Conservation (phyloP, 2,888 invertebrate species). For the Atethmia centrago region DNA sequence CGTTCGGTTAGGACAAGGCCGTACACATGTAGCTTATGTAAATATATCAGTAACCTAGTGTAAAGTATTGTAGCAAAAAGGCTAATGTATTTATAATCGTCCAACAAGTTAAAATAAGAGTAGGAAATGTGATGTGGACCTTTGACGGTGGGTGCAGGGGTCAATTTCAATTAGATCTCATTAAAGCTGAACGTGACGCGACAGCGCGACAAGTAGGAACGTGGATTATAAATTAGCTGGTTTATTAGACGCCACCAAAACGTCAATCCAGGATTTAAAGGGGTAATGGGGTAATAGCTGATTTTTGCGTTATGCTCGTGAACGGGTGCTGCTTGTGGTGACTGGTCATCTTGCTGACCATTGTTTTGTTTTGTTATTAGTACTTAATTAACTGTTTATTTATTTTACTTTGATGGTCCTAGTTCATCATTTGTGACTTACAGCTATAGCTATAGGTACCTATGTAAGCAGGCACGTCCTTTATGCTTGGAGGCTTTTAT, state of each 20-base stretch:
- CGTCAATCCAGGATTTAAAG: neutral
- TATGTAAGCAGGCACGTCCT: too few species aligned
- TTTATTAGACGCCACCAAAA: neutral
- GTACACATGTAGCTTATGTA: neutral
- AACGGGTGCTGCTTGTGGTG: too few species aligned
- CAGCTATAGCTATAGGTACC: too few species aligned
- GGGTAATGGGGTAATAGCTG: too few species aligned
- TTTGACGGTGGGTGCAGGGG: constrained; percentile 39
- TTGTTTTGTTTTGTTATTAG: too few species aligned
- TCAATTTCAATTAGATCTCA: constrained; percentile 58
- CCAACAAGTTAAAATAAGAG: constrained; percentile 11
- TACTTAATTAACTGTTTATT: too few species aligned
- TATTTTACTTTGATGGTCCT: too few species aligned
- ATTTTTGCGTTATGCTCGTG: too few species aligned
- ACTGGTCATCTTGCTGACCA: too few species aligned
- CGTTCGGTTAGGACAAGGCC: neutral
- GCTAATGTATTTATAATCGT: constrained; percentile 41
- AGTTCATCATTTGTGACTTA: too few species aligned
- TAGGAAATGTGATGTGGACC: constrained; percentile 41
- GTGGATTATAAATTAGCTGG: constrained; percentile 1
- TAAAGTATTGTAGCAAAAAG: constrained; percentile 7
- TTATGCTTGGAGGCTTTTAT: too few species aligned
- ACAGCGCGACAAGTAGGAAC: neutral
- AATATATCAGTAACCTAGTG: neutral
- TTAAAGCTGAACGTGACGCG: constrained; percentile 39